Base-by-base conservation (phyloP, 2,797 vertebrate species). In the Pelobates cultripes region DNA sequence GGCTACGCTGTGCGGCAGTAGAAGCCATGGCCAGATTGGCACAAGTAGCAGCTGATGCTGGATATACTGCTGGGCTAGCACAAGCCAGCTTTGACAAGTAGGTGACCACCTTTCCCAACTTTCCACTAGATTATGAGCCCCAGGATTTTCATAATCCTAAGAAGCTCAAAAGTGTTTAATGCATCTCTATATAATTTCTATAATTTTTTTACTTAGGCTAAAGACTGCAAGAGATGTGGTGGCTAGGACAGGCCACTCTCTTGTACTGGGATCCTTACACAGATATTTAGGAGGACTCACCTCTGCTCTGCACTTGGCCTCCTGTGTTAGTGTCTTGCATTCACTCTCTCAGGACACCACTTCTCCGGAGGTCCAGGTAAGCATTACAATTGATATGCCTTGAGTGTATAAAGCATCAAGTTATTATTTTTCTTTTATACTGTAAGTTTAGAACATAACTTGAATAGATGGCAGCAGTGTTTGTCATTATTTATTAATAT, bases 11-110 rank as follows among this genome's bases (percentile, higher is more conserved):
- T 83, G 91, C 94, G 81, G 97, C 96, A 78, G 95, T 94, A 0
- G 96, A 98, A 85, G 95, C 95, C 4, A 88, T 96, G 88, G 94
- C 96, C 75, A 92, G 96, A 64, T 84, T 99, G 85, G 95, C 94
- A 7, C 96, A 97, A 85, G 94, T 95, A 72, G 92, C 94, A 57
- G 91, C 92, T 41, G 96, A 97, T 74, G 88, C 92, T 45, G 89
- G 86, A 79, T 97, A 96, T 88, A 96, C 95, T 4, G 89, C 94
- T 69, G 93, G 94, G 0, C 87, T 96, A 84, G 95, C 94, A 0
- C 94, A 97, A 91, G 89, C 96, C 87, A 98, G 95, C 91, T 97
- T 98, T 85, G 96, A 98, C 89, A 97, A 95, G 97, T 98, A 89
- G 89, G 94, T 88, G 6, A 9, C 9, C 7, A 9, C 44, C 15